Percentiles rank a stretch among this genome's conserved stretches.
These are phyloP conservation scores for Drosophila subsilvestris DNA, from an alignment of 2,888 invertebrate species.

Conservation along the genomic window DNA sequence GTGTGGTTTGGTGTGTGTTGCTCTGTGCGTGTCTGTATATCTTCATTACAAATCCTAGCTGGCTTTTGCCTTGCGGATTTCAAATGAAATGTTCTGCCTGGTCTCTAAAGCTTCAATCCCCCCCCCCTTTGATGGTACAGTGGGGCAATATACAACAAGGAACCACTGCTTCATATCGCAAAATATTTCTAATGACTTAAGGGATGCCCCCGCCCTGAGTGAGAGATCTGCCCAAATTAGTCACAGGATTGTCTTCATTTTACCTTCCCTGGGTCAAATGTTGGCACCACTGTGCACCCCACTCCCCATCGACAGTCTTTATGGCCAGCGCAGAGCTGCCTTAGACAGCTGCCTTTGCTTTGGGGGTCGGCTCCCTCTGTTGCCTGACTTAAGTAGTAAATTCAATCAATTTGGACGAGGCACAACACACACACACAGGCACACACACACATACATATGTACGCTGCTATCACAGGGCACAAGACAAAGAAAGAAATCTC, in stretches of 20 bases:
- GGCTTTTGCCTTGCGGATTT: slow-evolving; percentile 64
- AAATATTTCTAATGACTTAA: neutral
- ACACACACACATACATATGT: slow-evolving; percentile 14
- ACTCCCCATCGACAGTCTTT: slow-evolving; percentile 34
- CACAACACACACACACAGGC: slow-evolving; percentile 18
- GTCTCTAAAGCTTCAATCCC: slow-evolving; percentile 29
- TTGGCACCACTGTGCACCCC: neutral
- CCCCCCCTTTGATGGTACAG: slow-evolving; percentile 24
- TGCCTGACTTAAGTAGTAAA: slow-evolving; percentile 75
- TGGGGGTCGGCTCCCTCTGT: slow-evolving; percentile 35
- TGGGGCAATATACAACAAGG: slow-evolving; percentile 6
- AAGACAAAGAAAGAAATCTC: slow-evolving; percentile 22
- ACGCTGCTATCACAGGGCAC: neutral
- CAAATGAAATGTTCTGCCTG: slow-evolving; percentile 61
- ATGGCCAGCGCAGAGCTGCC: slow-evolving; percentile 39
- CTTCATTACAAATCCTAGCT: slow-evolving; percentile 72
- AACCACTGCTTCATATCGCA: neutral
- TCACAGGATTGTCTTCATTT: neutral
- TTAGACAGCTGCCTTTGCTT: slow-evolving; percentile 31
- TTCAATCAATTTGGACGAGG: slow-evolving; percentile 71
- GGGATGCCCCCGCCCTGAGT: neutral
- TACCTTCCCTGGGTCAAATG: slow-evolving; percentile 9
- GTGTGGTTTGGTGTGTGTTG: slow-evolving; percentile 25
- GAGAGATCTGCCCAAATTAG: too few relatives aligned
- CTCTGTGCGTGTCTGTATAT: slow-evolving; percentile 52